Base-by-base conservation (phyloP, 1,140 invertebrate genomes). In the Sycobia sp. region DNA sequence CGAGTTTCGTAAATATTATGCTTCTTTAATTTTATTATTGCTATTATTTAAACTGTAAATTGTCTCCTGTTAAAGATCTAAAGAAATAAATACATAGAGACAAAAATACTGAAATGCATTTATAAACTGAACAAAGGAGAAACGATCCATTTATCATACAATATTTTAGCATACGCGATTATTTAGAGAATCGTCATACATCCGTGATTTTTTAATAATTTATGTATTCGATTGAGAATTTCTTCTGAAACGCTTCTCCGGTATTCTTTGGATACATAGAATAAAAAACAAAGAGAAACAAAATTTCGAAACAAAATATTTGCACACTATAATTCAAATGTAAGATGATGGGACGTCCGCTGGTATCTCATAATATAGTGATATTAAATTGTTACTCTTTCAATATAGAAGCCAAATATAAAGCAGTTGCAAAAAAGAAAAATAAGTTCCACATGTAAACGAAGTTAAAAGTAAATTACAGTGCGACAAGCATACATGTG, bases 81-180 rank as follows among this genome's bases (percentile, higher is more conserved):
- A 54, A 65, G n/a, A 67, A 44, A 16, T 41, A 65, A 59, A 58
- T 32, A n/a, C n/a, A 69, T 23, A 70, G 61, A 75, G 43, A 68
- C 36, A 69, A 39, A 56, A 34, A 72, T n/a, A n/a, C n/a, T n/a
- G n/a, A n/a, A n/a, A n/a, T n/a, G n/a, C n/a, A n/a, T n/a, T n/a
- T n/a, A n/a, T n/a, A n/a, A 34, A 65, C 27, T 69, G 41, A 69
- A 22, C 32, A 25, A 16, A 50, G n/a, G n/a, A n/a, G n/a, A n/a
- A 1, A 47, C 4, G 27, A 20, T 27, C 2, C 9, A 44, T 9
- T 44, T 1, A 27, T 47, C 4, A n/a, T n/a, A 46, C 10, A 49
- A 29, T n/a, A 16, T 4, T 16, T 39, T 3, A 16, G 4, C 18
- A 39, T 16, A 20, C 27, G 16, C 39, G 41, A 20, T 14, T 56